Conservation (phyloP, 2,113 vertebrate genomes). For the Scolopax mira region DNA sequence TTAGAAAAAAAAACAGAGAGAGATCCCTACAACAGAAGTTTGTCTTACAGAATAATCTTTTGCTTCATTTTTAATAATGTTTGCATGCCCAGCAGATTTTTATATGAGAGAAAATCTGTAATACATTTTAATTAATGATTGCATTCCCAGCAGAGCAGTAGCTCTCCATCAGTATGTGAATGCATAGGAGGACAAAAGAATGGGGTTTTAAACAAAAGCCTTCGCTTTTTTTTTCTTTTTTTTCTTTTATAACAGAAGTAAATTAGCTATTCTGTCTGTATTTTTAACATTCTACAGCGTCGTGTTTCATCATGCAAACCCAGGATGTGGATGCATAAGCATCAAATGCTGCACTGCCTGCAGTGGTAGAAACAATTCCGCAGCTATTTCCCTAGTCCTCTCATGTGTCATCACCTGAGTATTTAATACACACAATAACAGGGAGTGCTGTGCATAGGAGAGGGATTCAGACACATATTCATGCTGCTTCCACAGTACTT, state of each 20-base stretch:
- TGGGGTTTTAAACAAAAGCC: neutral
- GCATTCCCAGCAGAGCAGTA: neutral
- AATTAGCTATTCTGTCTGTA: neutral
- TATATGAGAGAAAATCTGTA: neutral
- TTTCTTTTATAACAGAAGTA: neutral
- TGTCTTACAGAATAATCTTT: neutral
- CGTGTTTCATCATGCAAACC: neutral
- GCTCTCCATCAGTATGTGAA: neutral
- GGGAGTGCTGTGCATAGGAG: neutral
- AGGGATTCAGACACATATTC: neutral
- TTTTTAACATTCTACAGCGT: neutral
- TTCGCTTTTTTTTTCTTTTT: neutral
- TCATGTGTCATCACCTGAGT: neutral
- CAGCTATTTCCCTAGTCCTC: neutral
- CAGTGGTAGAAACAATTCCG: rapidly evolving
- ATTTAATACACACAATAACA: rapidly evolving
- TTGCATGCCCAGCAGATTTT: neutral
- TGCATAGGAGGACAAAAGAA: neutral
- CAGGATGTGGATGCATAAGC: neutral
- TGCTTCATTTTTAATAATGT: neutral
- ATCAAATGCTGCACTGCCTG: neutral
- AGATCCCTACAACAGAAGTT: neutral
- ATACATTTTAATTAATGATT: neutral
- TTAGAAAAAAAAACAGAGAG: neutral
- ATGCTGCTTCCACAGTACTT: neutral